Base-by-base conservation (phyloP, 2,797 vertebrate genomes). In the Micropoecilia bifurca region DNA sequence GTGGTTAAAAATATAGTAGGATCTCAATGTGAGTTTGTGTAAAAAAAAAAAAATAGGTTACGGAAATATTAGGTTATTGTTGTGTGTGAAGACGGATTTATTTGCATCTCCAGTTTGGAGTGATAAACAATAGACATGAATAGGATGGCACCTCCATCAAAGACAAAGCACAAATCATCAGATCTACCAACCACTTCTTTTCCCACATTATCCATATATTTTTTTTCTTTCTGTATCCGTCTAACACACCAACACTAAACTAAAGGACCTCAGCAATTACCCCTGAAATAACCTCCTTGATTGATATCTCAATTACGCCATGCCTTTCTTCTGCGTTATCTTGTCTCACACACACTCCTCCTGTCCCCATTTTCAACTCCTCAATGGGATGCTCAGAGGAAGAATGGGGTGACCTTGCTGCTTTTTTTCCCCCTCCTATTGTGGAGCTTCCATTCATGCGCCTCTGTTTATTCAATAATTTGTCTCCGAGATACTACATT, bases 251-350 rank as follows among this genome's bases (percentile, higher is more conserved):
- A 83, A 92, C 83, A 91, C 63, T 85, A 93, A 90, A 92, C 89
- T 85, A 87, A 87, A 91, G 86, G 89, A 88, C 92, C 91, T 92
- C 85, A 73, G 88, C 92, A 95, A 95, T 95, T 95, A 95, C 93
- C 95, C 92, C 93, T 89, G 92, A 92, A 95, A 95, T 95, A 95
- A 95, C 94, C 93, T 84, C 89, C 84, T 93, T 95, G 94, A 95
- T 94, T 95, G 94, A 95, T 96, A 94, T 94, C 94, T 96, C 94
- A 95, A 96, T 95, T 96, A 95, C 89, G 76, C 91, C 28, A 48
- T 8, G 90, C 92, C 91, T 90, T 92, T 93, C 91, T 93, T 86
- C 77, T 85, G 88, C 85, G 92, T 94, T 95, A 95, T 95, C 93
- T 94, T 87, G 93, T 94, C 92, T 86, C 83, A 45, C 85, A 84